Conservation (phyloP, 53 echinoderm and acorn worm species). For the Paelopatides confundens region DNA sequence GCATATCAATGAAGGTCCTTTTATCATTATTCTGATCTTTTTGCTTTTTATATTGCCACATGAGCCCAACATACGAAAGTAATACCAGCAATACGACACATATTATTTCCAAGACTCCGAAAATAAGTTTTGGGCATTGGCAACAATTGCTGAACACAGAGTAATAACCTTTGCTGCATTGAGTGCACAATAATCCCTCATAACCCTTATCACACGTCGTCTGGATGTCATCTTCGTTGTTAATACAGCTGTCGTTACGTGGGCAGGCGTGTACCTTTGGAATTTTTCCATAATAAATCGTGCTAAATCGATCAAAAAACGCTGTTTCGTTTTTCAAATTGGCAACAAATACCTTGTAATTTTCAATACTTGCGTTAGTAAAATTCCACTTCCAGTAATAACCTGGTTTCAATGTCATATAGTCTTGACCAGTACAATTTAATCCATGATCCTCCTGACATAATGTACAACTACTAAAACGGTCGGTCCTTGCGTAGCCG, state of each 20-base stretch:
- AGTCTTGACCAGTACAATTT: neutral
- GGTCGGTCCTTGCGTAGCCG: neutral
- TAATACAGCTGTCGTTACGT: neutral
- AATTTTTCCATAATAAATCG: neutral
- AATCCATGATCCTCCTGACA: neutral
- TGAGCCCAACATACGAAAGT: too few species aligned
- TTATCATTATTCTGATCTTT: neutral
- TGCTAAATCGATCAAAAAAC: neutral
- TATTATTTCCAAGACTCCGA: neutral
- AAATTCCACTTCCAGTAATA: neutral
- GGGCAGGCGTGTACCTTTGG: neutral
- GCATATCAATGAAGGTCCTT: neutral
- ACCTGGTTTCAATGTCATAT: neutral
- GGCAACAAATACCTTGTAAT: neutral
- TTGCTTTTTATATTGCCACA: too few species aligned
- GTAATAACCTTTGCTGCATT: neutral
- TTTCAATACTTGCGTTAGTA: neutral
- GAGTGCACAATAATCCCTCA: constrained; percentile 1
- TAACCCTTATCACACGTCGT: neutral
- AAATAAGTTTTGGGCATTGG: neutral
- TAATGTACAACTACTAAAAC: neutral
- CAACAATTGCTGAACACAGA: neutral
- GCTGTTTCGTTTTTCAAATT: neutral
- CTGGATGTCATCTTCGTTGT: neutral
- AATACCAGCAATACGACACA: too few species aligned